Evolutionary conservation across 2,113 vertebrate species (phyloP).

Genomic region (Brevimyrus niger): DNA sequence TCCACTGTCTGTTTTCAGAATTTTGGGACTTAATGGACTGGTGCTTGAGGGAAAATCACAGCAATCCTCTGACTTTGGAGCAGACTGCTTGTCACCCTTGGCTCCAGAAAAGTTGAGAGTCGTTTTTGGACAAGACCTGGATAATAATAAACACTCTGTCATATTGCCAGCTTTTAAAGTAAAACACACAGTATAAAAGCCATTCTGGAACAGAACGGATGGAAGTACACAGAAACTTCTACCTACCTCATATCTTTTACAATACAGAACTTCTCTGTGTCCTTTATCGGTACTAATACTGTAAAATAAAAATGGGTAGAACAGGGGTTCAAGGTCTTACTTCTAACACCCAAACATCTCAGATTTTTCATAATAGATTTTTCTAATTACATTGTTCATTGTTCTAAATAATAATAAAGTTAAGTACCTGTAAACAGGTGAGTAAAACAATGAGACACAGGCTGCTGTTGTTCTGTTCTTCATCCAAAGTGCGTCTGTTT

Average conservation of each 20-base stretch:
- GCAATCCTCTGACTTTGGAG: background rate
- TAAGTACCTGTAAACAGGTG: no score
- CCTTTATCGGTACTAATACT: background rate
- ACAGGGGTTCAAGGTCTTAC: background rate
- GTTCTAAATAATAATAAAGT: no score
- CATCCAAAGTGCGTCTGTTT: no score
- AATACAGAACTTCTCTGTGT: background rate
- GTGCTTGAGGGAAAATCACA: accelerated
- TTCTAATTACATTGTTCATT: no score
- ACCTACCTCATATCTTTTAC: background rate
- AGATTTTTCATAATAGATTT: no score
- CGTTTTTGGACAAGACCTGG: background rate
- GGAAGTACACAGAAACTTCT: background rate
- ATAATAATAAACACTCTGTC: background rate
- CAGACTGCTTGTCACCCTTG: background rate
- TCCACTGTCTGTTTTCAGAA: background rate
- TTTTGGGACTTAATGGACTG: background rate
- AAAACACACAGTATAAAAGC: background rate
- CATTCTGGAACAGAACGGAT: background rate
- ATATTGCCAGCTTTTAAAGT: background rate
- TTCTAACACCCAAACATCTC: background rate
- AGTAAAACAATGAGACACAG: no score
- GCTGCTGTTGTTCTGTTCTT: no score
- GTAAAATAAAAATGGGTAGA: background rate
- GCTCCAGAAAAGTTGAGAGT: background rate